Evolutionary conservation across 2,888 invertebrate species (phyloP), one percentile per base, ranked within the genome.

Genomic region (Drosophila meridionalis): DNA sequence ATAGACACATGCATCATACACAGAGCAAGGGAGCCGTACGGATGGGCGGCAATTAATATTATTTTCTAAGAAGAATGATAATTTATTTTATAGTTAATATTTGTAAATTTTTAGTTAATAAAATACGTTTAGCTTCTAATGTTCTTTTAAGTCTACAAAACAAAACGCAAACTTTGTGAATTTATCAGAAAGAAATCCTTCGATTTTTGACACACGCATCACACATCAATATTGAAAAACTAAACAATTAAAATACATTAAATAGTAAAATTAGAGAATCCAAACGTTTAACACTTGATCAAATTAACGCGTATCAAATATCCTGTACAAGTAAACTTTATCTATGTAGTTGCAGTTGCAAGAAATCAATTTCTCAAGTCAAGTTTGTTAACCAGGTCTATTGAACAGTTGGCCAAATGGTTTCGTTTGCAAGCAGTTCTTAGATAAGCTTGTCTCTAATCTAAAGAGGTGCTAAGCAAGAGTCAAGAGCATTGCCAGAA

Each of bases 71-170:
- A 80, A 80, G 76, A 85, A 79, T 82, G 85, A 87, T 86, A 82
- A 86, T 87, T 86, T 87, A 87, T 87, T 84, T 72, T 79, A 82
- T 79, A 83, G 75, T 85, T 87, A 83, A 76, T 83, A 77, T 63
- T 85, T 86, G 85, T 87, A 86, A 74, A 86, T 87, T 87, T 85
- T 85, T 86, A 87, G 87, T 86, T 86, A 72, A 76, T 83, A 87
- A 85, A 40, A 78, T 36, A 71, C 60, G 43, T 64, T 76, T 85
- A 86, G 87, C 61, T 68, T 73, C 78, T 87, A 87, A 74, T 53
- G 74, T 42, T 71, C 38, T 53, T 75, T 87, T 87, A 82, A 85
- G 84, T 78, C 68, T 58, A 66, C 58, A 65, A 64, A 69, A 66
- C 58, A 65, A 64, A 69, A 65, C 38, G 64, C 65, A 55, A 73